Conservation (phyloP, 2,113 vertebrate species). For the Poicephalus gulielmi region DNA sequence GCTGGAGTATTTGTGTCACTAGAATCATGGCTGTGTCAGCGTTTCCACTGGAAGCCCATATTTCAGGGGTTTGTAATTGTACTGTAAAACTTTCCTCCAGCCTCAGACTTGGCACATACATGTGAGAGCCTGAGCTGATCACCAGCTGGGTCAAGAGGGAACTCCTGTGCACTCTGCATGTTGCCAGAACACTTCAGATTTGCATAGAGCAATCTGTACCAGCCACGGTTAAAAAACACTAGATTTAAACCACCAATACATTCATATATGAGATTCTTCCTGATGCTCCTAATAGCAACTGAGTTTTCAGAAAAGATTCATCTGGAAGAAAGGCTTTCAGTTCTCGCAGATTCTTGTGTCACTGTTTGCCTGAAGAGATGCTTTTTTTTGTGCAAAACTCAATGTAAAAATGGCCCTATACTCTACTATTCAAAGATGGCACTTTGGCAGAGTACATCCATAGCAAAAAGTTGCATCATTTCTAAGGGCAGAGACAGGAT, state of each 20-base stretch:
- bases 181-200: background rate
- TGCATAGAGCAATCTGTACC: background rate
- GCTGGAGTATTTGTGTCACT: slow-evolving; percentile 65
- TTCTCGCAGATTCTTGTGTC: background rate
- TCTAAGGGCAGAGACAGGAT: background rate
- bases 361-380: background rate
- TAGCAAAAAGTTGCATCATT: background rate
- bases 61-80: slow-evolving; percentile 65
- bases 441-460: background rate
- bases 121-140: background rate
- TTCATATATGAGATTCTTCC: background rate
- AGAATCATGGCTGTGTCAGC: slow-evolving; percentile 52
- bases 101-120: slow-evolving; percentile 59
- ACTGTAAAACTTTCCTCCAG: slow-evolving; percentile 65
- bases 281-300: background rate
- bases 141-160: slow-evolving; percentile 45
- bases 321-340: background rate
- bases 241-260: background rate
- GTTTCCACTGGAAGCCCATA: slow-evolving; percentile 71
- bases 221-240: background rate
- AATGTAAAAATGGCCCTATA: background rate
- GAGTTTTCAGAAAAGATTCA: background rate
- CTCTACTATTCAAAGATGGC: background rate
- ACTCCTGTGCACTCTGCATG: background rate
- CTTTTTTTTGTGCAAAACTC: background rate